phyloP scores from a whole-genome alignment of 1,140 invertebrate genomes.

The Brachionus koreanus region DNA sequence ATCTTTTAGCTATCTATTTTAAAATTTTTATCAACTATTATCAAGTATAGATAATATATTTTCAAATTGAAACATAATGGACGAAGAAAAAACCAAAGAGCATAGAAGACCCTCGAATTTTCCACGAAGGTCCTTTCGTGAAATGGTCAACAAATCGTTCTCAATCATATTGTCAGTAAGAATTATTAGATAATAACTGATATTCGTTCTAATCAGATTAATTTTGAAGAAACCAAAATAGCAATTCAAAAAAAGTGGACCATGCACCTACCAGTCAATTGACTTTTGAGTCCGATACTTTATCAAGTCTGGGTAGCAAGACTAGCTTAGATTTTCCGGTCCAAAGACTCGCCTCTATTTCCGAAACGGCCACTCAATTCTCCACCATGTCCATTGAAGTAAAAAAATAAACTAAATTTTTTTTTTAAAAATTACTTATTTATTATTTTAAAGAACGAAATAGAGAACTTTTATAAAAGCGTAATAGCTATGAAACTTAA shows the following conservation, averaged over 20 bases:
- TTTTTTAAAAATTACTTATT: neutral
- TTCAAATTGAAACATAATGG: neutral
- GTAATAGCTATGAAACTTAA: neutral
- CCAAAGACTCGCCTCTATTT: neutral
- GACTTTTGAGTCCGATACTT: neutral
- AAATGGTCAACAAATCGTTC: neutral
- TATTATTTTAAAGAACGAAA: neutral
- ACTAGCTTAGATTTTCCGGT: neutral
- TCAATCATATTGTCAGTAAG: slow-evolving; percentile 37
- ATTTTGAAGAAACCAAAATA: neutral
- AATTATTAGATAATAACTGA: neutral
- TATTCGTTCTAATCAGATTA: neutral
- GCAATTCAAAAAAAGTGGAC: neutral
- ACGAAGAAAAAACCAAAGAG: neutral
- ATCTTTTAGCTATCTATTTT: slow-evolving; percentile 8
- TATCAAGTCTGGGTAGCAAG: neutral
- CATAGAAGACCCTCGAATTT: neutral
- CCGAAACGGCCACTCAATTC: neutral
- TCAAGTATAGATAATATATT: neutral
- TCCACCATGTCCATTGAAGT: neutral
- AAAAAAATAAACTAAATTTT: neutral
- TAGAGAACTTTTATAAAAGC: neutral
- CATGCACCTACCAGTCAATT: neutral
- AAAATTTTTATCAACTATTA: neutral
- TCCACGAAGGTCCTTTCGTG: neutral